Conservation (phyloP, 1,140 invertebrate genomes). For the Mycetomoellerius zeteki region DNA sequence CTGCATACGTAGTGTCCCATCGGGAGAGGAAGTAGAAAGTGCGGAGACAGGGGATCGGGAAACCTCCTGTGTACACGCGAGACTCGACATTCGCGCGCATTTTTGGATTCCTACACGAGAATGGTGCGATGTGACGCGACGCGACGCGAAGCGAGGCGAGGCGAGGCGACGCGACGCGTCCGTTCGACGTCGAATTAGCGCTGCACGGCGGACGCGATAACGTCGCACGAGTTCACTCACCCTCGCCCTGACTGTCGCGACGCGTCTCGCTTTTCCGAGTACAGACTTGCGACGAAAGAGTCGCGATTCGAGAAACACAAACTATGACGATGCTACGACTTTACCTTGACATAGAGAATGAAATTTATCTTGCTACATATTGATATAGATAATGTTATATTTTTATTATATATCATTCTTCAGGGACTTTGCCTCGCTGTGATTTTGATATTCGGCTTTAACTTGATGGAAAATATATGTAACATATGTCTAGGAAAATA, state of each 20-base stretch:
- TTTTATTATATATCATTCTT: background rate
- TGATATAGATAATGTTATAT: background rate
- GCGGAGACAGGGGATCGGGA: background rate
- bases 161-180: slow-evolving; percentile 58
- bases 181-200: slow-evolving; percentile 69
- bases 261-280: slow-evolving; percentile 37
- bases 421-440: background rate
- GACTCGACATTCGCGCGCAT: slow-evolving; percentile 34
- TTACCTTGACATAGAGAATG: background rate
- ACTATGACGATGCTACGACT: background rate
- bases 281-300: slow-evolving; percentile 36
- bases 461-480: background rate
- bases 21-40: slow-evolving; percentile 21
- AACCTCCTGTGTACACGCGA: background rate
- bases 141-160: background rate
- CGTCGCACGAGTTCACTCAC: slow-evolving; percentile 65
- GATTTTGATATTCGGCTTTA: background rate
- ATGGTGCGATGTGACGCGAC: slow-evolving; percentile 9
- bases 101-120: slow-evolving; percentile 48
- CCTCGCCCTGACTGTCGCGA: slow-evolving; percentile 34
- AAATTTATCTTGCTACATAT: slow-evolving; percentile 10
- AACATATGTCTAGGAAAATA: background rate
- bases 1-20: slow-evolving; percentile 25
- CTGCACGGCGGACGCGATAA: slow-evolving; percentile 60
- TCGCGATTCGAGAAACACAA: slow-evolving; percentile 21